Percentiles rank a stretch among this genome's conserved stretches.
Conservation (phyloP, 1,140 invertebrate genomes). For the Drosophila mayri region DNA sequence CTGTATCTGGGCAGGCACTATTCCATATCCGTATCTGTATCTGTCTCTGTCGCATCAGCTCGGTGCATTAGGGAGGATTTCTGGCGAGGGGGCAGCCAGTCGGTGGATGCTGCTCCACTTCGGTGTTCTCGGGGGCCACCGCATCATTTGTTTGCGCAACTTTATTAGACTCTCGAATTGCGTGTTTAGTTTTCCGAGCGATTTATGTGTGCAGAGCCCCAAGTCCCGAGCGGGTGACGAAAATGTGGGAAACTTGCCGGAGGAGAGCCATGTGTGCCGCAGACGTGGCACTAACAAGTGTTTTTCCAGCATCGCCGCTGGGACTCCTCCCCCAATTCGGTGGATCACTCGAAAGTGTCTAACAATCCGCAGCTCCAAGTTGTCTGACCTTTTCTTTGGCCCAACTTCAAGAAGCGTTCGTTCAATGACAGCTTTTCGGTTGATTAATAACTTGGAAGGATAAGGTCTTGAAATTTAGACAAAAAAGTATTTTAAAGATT, state of each 20-base stretch:
- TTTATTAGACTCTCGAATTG: slow-evolving; percentile 83
- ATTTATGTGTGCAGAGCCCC: slow-evolving; percentile 66
- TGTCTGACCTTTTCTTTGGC: slow-evolving; percentile 9
- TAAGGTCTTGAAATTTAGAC: not conserved
- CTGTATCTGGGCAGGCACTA: slow-evolving; percentile 50
- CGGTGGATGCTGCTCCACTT: slow-evolving; percentile 63
- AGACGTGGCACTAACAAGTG: slow-evolving; percentile 66
- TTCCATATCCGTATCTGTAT: slow-evolving; percentile 57
- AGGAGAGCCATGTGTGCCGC: slow-evolving; percentile 56
- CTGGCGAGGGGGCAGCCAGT: not conserved
- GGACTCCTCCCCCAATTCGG: slow-evolving; percentile 2
- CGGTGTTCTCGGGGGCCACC: slow-evolving; percentile 70
- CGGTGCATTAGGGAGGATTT: slow-evolving; percentile 58
- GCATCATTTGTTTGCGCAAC: slow-evolving; percentile 84
- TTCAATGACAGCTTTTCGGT: slow-evolving; percentile 21
- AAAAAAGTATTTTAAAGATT: not conserved
- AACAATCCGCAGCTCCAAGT: slow-evolving; percentile 43
- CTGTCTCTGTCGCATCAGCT: slow-evolving; percentile 57
- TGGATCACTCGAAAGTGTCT: slow-evolving; percentile 43
- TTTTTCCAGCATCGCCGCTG: slow-evolving; percentile 11
- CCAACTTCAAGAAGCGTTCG: slow-evolving; percentile 5
- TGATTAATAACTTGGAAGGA: slow-evolving; percentile 2
- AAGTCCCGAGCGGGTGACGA: slow-evolving; percentile 53
- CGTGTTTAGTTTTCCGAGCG: slow-evolving; percentile 78
- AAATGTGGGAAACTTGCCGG: slow-evolving; percentile 74